Percentiles rank a stretch among this genome's conserved stretches.
Evolutionary conservation across 2,797 vertebrate species (phyloP).

Genomic region (Catostomus latipinnis): DNA sequence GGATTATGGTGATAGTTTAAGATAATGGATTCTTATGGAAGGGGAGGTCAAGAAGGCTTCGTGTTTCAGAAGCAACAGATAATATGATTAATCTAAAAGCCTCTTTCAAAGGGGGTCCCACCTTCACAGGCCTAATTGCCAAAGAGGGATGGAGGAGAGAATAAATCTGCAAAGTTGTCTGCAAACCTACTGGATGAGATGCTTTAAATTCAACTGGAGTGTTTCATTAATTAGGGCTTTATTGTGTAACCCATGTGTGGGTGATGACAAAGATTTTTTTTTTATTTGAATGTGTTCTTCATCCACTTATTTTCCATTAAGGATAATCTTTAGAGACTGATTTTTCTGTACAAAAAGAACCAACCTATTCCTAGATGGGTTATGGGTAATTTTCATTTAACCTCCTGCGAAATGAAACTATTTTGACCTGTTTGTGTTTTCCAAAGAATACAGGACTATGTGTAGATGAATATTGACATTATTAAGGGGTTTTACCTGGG

Average conservation of each 20-base stretch:
- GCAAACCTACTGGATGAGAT: constrained; percentile 64
- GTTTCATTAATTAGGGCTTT: constrained; percentile 62
- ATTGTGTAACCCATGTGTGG: constrained; percentile 54
- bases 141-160: constrained; percentile 80
- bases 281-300: constrained; percentile 69
- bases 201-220: constrained; percentile 65
- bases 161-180: constrained; percentile 82
- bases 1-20: constrained; percentile 99
- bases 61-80: constrained; percentile 99
- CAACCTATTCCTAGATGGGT: constrained; percentile 2
- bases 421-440: constrained; percentile 9
- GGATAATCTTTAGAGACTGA: constrained; percentile 47
- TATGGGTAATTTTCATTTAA: constrained; percentile 40
- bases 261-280: constrained; percentile 71
- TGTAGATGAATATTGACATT: constrained; percentile 67
- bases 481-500: constrained; percentile 65
- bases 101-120: constrained; percentile 90
- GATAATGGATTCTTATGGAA: constrained; percentile 99
- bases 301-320: constrained; percentile 69
- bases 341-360: constrained; percentile 16
- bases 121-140: constrained; percentile 95
- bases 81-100: constrained; percentile 99
- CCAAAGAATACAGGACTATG: constrained; percentile 17
- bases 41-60: constrained; percentile 94
- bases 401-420: constrained; percentile 18